Conservation (phyloP, 2,888 invertebrate genomes). For the Cistogaster globosa region DNA sequence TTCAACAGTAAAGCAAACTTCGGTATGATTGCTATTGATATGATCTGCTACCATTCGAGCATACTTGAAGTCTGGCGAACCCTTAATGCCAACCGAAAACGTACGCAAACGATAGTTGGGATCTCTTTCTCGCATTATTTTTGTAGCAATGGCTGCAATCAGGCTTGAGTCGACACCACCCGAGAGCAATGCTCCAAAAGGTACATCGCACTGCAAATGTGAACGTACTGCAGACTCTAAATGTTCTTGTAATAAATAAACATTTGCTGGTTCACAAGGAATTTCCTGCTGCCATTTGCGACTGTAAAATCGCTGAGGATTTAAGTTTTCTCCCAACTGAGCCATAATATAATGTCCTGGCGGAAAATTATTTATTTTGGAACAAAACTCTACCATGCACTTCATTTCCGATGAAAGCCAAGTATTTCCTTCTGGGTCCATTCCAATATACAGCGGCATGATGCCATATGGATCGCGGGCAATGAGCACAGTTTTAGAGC, state of each 20-base stretch:
- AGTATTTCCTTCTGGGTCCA: conserved; percentile 80
- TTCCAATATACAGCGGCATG: conserved; percentile 82
- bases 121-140: conserved; percentile 80
- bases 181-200: conserved; percentile 81
- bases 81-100: conserved; percentile 95
- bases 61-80: conserved; percentile 94
- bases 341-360: conserved; percentile 80
- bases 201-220: conserved; percentile 82
- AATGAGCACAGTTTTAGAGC: conserved; percentile 77
- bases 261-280: conserved; percentile 77
- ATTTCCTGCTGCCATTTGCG: conserved; percentile 78
- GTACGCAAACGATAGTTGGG: conserved; percentile 85
- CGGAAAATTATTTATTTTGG: conserved; percentile 78
- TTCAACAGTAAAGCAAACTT: conserved; percentile 91
- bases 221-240: conserved; percentile 81
- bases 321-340: conserved; percentile 75
- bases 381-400: conserved; percentile 80
- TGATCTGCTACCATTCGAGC: conserved; percentile 92
- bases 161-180: conserved; percentile 83
- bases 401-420: conserved; percentile 83
- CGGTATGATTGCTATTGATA: conserved; percentile 95
- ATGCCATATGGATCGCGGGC: conserved; percentile 83
- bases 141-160: conserved; percentile 82
- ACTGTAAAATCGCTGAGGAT: conserved; percentile 76
- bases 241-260: conserved; percentile 76